phyloP scores from a whole-genome alignment of 2,888 invertebrate genomes.

The Leptinotarsa peninsularis region DNA sequence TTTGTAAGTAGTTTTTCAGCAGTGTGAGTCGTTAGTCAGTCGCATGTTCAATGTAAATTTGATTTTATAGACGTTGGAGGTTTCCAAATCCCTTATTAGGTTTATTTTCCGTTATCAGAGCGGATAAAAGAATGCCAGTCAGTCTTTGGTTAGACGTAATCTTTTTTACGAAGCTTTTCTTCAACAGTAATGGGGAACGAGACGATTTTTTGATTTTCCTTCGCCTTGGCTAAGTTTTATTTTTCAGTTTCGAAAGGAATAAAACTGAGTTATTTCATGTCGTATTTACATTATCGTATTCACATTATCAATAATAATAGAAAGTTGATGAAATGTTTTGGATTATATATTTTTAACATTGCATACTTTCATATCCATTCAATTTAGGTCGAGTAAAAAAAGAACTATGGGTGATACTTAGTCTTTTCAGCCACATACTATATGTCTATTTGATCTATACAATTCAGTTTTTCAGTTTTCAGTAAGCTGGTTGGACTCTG shows the following conservation, averaged over 20 bases:
- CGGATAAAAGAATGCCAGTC: slow-evolving; percentile 10
- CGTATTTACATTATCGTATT: too few relatives aligned
- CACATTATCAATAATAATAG: too few relatives aligned
- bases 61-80: slow-evolving; percentile 30
- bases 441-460: too few relatives aligned
- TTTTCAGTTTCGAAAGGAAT: neutral
- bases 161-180: neutral
- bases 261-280: too few relatives aligned
- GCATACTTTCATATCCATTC: too few relatives aligned
- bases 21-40: slow-evolving; percentile 19
- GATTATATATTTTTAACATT: too few relatives aligned
- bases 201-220: neutral
- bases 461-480: too few relatives aligned
- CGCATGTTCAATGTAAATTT: slow-evolving; percentile 29
- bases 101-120: slow-evolving; percentile 29
- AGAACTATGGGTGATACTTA: too few relatives aligned
- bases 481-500: too few relatives aligned
- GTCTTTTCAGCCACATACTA: too few relatives aligned
- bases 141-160: slow-evolving; percentile 4
- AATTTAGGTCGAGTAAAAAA: too few relatives aligned
- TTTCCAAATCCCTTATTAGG: slow-evolving; percentile 21
- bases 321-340: too few relatives aligned
- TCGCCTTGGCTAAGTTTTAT: neutral
- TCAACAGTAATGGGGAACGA: slow-evolving; percentile 8
- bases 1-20: slow-evolving; percentile 19